Percentiles rank a stretch among this genome's conserved stretches.
Conservation (phyloP, 1,140 invertebrate species). For the Drosophila paulistorum region DNA sequence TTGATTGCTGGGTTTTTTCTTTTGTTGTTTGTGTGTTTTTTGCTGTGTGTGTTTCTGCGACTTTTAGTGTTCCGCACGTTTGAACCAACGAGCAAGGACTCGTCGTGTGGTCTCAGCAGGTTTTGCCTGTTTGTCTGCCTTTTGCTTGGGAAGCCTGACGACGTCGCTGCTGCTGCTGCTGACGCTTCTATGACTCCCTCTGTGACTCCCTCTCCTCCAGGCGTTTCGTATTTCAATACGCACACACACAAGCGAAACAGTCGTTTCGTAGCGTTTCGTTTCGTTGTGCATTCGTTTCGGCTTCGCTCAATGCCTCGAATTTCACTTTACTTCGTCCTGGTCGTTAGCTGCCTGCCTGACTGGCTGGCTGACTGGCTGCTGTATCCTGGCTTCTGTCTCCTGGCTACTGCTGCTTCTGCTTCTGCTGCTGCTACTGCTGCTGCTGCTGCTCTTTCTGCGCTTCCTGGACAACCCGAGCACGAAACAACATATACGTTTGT, state of each 20-base stretch:
- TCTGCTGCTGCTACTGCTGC: conserved; percentile 28
- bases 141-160: conserved; percentile 71
- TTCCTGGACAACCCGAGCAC: conserved; percentile 59
- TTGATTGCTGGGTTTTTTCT: conserved; percentile 29
- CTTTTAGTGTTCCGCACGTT: conserved; percentile 78
- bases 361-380: conserved; percentile 69
- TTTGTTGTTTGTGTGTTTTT: conserved; percentile 24
- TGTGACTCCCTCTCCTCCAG: conserved; percentile 64
- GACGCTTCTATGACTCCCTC: conserved; percentile 28
- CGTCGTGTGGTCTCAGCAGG: conserved; percentile 82
- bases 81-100: conserved; percentile 83
- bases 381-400: conserved; percentile 40
- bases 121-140: conserved; percentile 82
- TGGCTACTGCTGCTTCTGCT: conserved; percentile 31
- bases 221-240: conserved; percentile 75
- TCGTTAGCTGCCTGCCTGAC: conserved; percentile 35
- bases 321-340: conserved; percentile 65
- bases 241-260: conserved; percentile 19
- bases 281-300: conserved; percentile 60
- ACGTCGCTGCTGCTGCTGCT: conserved; percentile 36
- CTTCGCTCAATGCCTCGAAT: conserved; percentile 62
- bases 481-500: conserved; percentile 73
- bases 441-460: conserved; percentile 45
- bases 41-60: conserved; percentile 42
- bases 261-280: conserved; percentile 24